Base-by-base conservation (phyloP, 2,113 vertebrate species). In the Numida meleagris region DNA sequence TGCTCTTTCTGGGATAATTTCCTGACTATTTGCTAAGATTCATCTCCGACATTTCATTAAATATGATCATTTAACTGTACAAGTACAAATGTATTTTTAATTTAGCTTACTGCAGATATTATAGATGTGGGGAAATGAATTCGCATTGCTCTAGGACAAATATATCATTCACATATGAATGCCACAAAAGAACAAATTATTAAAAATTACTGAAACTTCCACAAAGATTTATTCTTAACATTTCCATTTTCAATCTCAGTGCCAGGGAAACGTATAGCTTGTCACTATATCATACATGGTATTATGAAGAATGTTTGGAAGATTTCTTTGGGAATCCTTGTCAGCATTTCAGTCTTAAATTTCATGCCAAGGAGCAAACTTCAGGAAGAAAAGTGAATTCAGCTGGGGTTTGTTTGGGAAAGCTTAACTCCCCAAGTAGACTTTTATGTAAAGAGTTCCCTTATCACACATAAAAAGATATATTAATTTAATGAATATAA, bases 71-170 rank as follows among this genome's bases (percentile, higher is more conserved):
- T 98, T 98, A 98, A 98, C 98, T 98, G 98, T 98, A 98, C 98
- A 98, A 98, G 98, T 98, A 98, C 98, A 98, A 98, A 98, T 98
- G 97, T 97, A 98, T 98, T 98, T 98, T 98, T 98, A 98, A 98
- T 98, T 98, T 98, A 97, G 97, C 97, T 98, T 98, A 98, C 98
- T 96, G 96, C 98, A 98, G 98, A 98, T 98, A 98, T 98, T 98
- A 98, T 97, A 98, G 98, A 98, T 98, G 98, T 98, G 97, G 97
- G 96, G 94, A 98, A 98, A 98, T 98, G 98, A 98, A 98, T 98
- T 98, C 90, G 18, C 96, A 97, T 98, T 97, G 98, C 98, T 98
- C 96, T 98, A 98, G 98, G 98, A 98, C 97, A 98, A 98, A 98
- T 98, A 97, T 98, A 98, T 98, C 97, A 97, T 97, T 98, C 98